Conservation (phyloP, 1,140 invertebrate genomes). For the Temnothorax longispinosus region DNA sequence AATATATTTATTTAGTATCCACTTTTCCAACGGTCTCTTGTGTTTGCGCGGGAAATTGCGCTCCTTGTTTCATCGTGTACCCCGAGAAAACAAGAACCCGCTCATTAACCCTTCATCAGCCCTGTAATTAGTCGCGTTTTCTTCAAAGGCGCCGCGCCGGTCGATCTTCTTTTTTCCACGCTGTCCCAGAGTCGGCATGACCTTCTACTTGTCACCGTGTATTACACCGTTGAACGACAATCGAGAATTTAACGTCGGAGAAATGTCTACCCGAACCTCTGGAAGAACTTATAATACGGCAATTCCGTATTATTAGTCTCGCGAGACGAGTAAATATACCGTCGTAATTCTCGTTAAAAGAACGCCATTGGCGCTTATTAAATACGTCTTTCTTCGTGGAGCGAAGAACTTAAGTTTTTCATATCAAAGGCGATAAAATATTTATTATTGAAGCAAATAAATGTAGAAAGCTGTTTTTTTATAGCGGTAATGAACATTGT, state of each 20-base stretch:
- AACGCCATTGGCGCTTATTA: conserved; percentile 13
- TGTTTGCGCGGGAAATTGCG: neutral
- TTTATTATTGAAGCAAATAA: neutral
- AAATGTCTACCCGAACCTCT: neutral
- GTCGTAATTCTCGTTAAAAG: conserved; percentile 15
- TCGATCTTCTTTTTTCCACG: neutral
- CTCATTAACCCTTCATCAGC: neutral
- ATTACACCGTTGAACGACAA: neutral
- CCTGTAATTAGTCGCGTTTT: conserved; percentile 25
- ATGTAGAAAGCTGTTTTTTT: neutral
- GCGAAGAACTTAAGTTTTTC: neutral
- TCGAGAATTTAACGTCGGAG: neutral
- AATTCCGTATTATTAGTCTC: conserved; percentile 6
- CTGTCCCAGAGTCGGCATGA: neutral
- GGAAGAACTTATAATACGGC: conserved; percentile 6
- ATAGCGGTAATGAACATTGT: neutral
- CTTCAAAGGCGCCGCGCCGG: neutral
- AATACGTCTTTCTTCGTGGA: neutral
- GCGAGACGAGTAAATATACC: neutral
- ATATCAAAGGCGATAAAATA: conserved; percentile 12
- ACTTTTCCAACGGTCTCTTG: neutral
- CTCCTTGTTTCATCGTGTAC: neutral
- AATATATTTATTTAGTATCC: neutral
- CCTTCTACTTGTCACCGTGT: neutral
- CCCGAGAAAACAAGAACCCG: neutral